phyloP scores from a whole-genome alignment of 2,797 vertebrate species.

The Phaenicophaeus curvirostris region DNA sequence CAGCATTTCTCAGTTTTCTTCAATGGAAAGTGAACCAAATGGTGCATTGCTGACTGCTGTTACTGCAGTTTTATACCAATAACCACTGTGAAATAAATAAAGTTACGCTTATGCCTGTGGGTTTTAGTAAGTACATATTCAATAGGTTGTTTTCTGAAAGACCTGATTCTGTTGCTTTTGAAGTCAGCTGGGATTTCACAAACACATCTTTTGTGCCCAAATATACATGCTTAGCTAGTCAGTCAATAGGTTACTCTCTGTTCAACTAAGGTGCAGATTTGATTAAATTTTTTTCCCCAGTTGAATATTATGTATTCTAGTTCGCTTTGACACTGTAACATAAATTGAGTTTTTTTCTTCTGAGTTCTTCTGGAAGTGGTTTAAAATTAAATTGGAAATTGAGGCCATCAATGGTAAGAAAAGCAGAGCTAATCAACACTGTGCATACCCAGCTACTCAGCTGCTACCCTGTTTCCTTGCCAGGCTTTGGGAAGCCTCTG shows the following conservation, averaged over 20 bases:
- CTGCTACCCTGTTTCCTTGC: background rate
- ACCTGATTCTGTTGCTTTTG: constrained; percentile 44
- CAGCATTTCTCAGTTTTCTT: background rate
- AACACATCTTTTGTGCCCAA: background rate
- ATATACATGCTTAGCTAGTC: background rate
- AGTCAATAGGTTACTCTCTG: background rate
- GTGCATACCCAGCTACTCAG: background rate
- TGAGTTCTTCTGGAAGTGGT: background rate
- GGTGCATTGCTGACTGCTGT: background rate
- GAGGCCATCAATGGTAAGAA: background rate
- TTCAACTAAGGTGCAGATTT: background rate
- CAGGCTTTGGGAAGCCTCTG: background rate
- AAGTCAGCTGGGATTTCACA: constrained; percentile 17
- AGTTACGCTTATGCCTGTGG: background rate
- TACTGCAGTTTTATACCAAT: constrained; percentile 7
- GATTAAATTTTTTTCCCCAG: background rate
- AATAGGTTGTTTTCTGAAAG: constrained; percentile 32
- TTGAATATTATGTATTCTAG: background rate
- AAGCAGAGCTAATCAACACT: background rate
- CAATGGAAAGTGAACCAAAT: background rate
- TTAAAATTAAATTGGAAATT: background rate
- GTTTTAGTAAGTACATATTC: background rate
- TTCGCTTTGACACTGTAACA: background rate
- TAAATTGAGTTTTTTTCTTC: background rate
- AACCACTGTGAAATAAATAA: constrained; percentile 14